Evolutionary conservation across 2,888 invertebrate species (phyloP), one percentile per base, ranked within the genome.

Genomic region (Lobophora halterata): DNA sequence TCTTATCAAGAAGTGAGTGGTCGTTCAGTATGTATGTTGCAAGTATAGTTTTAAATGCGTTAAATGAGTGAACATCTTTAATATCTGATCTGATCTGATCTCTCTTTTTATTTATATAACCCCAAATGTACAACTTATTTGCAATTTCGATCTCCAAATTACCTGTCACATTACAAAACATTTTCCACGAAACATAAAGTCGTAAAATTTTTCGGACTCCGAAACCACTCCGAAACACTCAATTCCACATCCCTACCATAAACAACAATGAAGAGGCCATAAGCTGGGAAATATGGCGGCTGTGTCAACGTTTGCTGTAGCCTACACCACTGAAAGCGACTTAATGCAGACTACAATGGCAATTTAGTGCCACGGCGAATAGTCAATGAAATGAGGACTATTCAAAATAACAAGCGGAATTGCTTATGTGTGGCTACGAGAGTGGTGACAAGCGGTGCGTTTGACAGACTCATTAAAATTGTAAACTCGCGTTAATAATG

Each of bases 361-460:
- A 44, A 42, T 49, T 43, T 41, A 46, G 36, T 41, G 34, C 32
- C 45, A 17, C 41, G 20, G 32, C 19, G 26, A 42, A 45, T 35
- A 30, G 37, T 29, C 55, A 47, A 56, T 51, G 49, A 42, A 52
- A 56, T 46, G 50, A 45, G 39, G 35, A 44, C 44, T 39, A 46
- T 51, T 51, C 44, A 36, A 45, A 60, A 58, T 57, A 59, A 57
- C 56, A 54, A 55, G 46, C 52, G 54, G 30, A 50, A 46, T 42
- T 47, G 45, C 35, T 13, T 6, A 16, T 21, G 30, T 21, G 12
- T 7, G 32, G 46, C 34, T 8, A 36, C 5, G n/a, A 29, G 12
- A 14, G 3, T 9, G 1, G 7, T 32, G 23, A 19, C 5, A 10
- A 31, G 38, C 35, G 28, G 28, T n/a, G 5, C 6, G 7, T 16